Percentiles rank a stretch among this genome's conserved stretches.
These are phyloP conservation scores for Thinocorus orbignyianus DNA, from an alignment of 2,113 vertebrate genomes.

Conservation along the genomic window DNA sequence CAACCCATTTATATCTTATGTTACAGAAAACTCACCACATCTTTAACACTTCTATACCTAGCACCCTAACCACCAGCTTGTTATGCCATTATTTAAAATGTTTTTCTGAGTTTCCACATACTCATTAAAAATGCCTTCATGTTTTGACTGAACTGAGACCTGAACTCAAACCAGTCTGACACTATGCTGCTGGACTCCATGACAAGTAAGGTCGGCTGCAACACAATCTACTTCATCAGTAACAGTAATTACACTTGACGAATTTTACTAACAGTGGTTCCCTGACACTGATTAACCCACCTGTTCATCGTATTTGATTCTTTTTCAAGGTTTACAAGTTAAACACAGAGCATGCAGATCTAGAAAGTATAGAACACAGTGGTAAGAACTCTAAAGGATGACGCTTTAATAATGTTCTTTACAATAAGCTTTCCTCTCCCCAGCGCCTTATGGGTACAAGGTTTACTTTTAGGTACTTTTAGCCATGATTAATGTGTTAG, in stretches of 20 bases:
- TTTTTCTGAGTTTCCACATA: background rate
- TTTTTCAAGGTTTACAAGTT: background rate
- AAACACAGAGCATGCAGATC: background rate
- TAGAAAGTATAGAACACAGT: fast-evolving
- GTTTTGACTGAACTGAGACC: background rate
- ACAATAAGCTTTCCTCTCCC: background rate
- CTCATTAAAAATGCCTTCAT: background rate
- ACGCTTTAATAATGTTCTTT: background rate
- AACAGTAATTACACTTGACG: slow-evolving; percentile 19
- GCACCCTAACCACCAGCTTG: background rate
- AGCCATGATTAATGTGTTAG: background rate
- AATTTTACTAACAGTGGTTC: background rate
- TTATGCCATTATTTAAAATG: background rate
- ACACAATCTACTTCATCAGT: background rate
- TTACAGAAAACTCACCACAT: background rate
- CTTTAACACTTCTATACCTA: background rate
- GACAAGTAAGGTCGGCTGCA: background rate
- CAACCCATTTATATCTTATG: background rate
- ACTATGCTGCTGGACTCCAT: background rate
- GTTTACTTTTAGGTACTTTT: background rate
- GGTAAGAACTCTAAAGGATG: background rate
- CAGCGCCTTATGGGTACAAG: background rate
- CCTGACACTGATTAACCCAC: slow-evolving; percentile 29
- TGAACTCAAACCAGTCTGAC: background rate
- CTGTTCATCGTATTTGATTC: background rate